A percentile compares a stretch with the other conserved stretches of the same genome.
Evolutionary conservation across 2,113 vertebrate species (phyloP).

Genomic region (Callopanchax toddi): DNA sequence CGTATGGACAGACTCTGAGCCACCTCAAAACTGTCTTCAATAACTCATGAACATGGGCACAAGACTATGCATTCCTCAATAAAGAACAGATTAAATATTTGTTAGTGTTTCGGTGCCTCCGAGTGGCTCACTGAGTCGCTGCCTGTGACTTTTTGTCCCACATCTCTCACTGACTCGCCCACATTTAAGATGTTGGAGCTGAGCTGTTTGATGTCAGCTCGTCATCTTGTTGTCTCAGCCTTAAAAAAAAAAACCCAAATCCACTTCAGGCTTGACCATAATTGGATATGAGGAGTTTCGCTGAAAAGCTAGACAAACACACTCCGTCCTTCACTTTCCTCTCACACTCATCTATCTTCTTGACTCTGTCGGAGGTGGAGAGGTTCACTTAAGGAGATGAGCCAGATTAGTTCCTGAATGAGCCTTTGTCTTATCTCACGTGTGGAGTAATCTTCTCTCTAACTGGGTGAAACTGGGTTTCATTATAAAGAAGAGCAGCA

Average conservation of each 20-base stretch:
- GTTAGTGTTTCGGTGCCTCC: constrained; percentile 41
- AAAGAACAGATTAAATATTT: constrained; percentile 36
- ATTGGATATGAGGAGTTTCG: constrained; percentile 49
- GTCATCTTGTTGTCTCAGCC: constrained; percentile 50
- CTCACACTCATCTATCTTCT: not conserved
- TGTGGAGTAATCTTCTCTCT: constrained; percentile 53
- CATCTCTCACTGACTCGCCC: constrained; percentile 60
- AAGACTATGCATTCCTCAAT: constrained; percentile 51
- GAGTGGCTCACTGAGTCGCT: constrained; percentile 59
- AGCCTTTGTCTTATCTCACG: constrained; percentile 65
- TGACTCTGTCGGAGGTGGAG: constrained; percentile 19
- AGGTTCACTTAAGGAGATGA: constrained; percentile 53
- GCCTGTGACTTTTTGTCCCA: constrained; percentile 55
- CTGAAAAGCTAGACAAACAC: constrained; percentile 47
- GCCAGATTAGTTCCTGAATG: constrained; percentile 54
- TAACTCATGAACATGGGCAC: not conserved
- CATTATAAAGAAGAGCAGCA: constrained; percentile 49
- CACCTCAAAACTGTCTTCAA: constrained; percentile 68
- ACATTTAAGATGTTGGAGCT: constrained; percentile 39
- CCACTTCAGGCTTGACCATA: constrained; percentile 42
- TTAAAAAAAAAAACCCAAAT: not conserved
- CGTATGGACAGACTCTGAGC: constrained; percentile 58
- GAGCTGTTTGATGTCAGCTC: constrained; percentile 62
- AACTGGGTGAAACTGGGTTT: constrained; percentile 52
- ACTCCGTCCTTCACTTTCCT: constrained; percentile 1